Evolutionary conservation across 2,113 vertebrate species (phyloP).

Genomic region (Chitala chitala): DNA sequence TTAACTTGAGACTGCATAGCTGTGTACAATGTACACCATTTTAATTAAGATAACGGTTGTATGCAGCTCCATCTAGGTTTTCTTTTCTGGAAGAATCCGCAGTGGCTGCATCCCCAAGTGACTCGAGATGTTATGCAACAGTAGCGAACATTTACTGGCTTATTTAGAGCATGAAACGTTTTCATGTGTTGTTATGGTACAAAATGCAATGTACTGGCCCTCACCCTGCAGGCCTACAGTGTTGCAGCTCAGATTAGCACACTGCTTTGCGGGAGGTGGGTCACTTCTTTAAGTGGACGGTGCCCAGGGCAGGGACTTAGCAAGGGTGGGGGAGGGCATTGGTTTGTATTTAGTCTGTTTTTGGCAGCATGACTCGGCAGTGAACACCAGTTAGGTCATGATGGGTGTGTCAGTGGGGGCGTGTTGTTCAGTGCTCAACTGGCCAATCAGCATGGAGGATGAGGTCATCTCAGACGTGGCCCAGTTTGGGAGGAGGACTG

Average conservation of each 20-base stretch:
- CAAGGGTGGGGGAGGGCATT: not conserved
- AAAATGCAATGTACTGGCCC: not conserved
- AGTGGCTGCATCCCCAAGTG: not conserved
- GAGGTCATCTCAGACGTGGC: conserved; percentile 16
- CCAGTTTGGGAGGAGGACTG: conserved; percentile 2
- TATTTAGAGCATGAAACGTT: too few relatives aligned
- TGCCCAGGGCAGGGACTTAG: not conserved
- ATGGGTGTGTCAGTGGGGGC: not conserved
- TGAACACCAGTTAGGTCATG: not conserved
- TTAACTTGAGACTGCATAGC: not conserved
- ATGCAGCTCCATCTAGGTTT: conserved; percentile 3
- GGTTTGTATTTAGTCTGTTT: not conserved
- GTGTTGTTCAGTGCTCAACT: not conserved
- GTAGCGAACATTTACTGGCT: too few relatives aligned
- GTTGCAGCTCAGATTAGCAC: not conserved
- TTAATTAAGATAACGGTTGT: not conserved
- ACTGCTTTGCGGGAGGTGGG: too few relatives aligned
- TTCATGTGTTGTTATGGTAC: too few relatives aligned
- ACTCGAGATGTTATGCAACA: conserved; percentile 6
- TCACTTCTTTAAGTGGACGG: too few relatives aligned
- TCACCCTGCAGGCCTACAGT: not conserved
- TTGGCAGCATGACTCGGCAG: not conserved
- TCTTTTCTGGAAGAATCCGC: not conserved
- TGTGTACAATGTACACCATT: not conserved
- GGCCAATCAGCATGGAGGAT: conserved; percentile 16